Percentiles rank a stretch among this genome's conserved stretches.
These are phyloP conservation scores for Chinchilla lanigera DNA, from an alignment of 2,113 vertebrate species.

Conservation along the genomic window DNA sequence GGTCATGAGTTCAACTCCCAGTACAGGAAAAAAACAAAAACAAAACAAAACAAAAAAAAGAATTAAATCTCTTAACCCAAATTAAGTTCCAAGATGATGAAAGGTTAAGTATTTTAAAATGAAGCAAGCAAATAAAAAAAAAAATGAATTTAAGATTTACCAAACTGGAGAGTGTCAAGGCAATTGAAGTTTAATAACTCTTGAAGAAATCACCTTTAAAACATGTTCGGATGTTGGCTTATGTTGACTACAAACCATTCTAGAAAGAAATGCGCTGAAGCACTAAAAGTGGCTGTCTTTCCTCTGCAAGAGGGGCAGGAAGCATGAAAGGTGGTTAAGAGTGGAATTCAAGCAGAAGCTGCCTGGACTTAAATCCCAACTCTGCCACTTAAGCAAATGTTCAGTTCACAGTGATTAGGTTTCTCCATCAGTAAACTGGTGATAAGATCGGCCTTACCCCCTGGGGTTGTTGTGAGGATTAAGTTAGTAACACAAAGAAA, in stretches of 20 bases:
- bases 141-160: constrained; percentile 21
- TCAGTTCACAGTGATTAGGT: constrained; percentile 8
- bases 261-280: background rate
- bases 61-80: background rate
- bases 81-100: background rate
- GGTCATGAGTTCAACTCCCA: no score
- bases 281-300: background rate
- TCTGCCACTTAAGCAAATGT: background rate
- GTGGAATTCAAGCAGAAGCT: background rate
- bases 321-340: background rate
- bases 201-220: constrained; percentile 40
- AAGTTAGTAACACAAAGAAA: background rate
- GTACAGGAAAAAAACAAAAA: no score
- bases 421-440: background rate
- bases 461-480: background rate
- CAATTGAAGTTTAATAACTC: constrained; percentile 33
- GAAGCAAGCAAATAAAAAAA: background rate
- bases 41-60: no score
- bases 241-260: background rate
- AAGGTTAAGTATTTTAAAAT: constrained; percentile 9
- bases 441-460: background rate
- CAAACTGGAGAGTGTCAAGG: background rate
- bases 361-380: background rate
- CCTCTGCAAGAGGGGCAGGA: background rate
- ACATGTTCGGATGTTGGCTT: background rate